Evolutionary conservation across 2,113 vertebrate species (phyloP), one percentile per base, ranked within the genome.

Genomic region (Alethe diademata): DNA sequence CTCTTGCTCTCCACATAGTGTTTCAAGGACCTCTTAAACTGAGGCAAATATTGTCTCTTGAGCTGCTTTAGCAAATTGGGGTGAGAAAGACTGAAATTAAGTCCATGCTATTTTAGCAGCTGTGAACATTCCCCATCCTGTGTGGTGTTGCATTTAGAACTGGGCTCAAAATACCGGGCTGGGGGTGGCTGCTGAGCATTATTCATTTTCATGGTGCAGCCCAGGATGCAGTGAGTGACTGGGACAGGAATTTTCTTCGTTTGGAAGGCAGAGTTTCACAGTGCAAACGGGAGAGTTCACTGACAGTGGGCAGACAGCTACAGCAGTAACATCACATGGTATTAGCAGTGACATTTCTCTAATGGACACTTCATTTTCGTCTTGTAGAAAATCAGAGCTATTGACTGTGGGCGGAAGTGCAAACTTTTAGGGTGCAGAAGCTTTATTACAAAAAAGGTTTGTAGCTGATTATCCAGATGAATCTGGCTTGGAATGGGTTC

Each of bases 211-310:
- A 0, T 4, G 15, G 43, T 8, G 42, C 28, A 26, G 54, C 38
- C 19, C 23, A 22, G 35, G 43, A 2, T 8, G 11, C 0, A 35
- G 13, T 0, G 6, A 9, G 24, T 17, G 28, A 6, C 5, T 18
- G 36, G 61, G n/a, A 31, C 26, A 3, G 56, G 48, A 11, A 6
- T 60, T 69, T 6, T 22, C 66, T 43, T 25, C 3, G 2, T 38
- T 69, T 29, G 36, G 12, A 33, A 35, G 43, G 11, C 8, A 72
- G 42, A 57, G 10, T 29, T 80, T 23, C 65, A 38, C 43, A 47
- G n/a, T 31, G 35, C 64, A 28, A 38, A 50, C 3, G 19, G 31
- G 43, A 40, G 58, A 14, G 53, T 20, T 9, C 50, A 9, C 48
- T 69, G 65, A 20, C 4, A 26, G 40, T 5, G 48, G 66, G 33